Percentiles rank a stretch among this genome's conserved stretches.
Conservation (phyloP, 2,113 vertebrate species). For the Grantiella picta region DNA sequence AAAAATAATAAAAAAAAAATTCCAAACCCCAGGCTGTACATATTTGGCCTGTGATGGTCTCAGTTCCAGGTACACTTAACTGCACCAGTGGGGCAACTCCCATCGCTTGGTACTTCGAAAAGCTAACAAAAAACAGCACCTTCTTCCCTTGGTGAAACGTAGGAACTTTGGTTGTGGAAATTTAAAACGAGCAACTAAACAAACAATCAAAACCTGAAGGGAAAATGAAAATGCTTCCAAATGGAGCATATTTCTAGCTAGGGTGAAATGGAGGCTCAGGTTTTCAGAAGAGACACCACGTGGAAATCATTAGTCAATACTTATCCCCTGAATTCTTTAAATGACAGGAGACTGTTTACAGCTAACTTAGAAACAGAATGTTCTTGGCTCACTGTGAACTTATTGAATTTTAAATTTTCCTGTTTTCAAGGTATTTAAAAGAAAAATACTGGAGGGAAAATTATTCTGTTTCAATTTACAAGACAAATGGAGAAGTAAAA, state of each 20-base stretch:
- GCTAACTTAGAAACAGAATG: neutral
- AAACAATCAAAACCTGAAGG: neutral
- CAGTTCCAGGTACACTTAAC: neutral
- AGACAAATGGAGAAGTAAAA: neutral
- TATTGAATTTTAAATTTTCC: neutral
- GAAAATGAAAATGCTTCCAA: neutral
- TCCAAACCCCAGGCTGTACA: neutral
- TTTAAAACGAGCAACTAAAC: neutral
- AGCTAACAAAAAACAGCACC: neutral
- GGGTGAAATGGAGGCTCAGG: neutral
- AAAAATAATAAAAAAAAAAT: neutral
- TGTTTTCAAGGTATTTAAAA: neutral
- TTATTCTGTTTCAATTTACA: neutral
- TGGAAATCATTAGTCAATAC: neutral
- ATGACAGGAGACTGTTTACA: neutral
- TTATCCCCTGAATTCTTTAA: neutral
- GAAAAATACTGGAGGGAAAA: neutral
- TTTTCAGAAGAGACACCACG: neutral
- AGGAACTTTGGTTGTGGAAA: neutral
- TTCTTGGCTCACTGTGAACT: conserved; percentile 13
- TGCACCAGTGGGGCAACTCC: neutral
- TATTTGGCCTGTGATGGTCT: neutral
- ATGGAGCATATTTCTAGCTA: neutral
- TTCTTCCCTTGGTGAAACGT: neutral
- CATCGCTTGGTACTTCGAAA: neutral